Percentiles rank a stretch among this genome's conserved stretches.
phyloP scores from a whole-genome alignment of 2,113 vertebrate species.

The Entomyzon cyanotis region DNA sequence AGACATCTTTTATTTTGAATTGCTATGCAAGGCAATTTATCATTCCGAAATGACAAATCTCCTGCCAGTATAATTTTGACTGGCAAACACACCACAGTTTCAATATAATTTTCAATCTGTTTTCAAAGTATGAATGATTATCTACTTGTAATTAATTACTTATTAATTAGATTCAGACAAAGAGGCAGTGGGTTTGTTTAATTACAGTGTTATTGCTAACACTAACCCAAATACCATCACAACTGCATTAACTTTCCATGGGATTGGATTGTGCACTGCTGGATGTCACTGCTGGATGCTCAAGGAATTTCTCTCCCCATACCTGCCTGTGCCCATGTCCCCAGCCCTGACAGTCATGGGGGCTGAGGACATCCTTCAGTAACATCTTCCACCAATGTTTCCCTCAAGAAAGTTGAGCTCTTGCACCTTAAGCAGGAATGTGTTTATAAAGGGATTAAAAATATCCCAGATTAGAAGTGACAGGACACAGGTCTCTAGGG shows the following conservation, averaged over 20 bases:
- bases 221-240: background rate
- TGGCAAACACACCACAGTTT: background rate
- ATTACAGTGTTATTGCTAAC: background rate
- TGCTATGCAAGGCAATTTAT: background rate
- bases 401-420: background rate
- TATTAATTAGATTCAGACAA: background rate
- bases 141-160: background rate
- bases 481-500: background rate
- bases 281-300: background rate
- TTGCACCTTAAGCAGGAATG: background rate
- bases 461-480: background rate
- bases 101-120: background rate
- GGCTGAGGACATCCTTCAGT: background rate
- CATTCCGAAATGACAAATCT: background rate
- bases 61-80: background rate
- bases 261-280: background rate
- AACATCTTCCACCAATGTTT: background rate
- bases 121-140: background rate
- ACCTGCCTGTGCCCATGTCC: background rate
- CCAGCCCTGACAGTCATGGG: rapidly evolving
- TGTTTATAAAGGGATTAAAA: background rate
- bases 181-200: background rate
- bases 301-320: background rate
- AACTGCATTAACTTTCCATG: background rate
- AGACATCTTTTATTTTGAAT: background rate